phyloP scores from a whole-genome alignment of 2,888 invertebrate genomes.

The Plebejus melissa region DNA sequence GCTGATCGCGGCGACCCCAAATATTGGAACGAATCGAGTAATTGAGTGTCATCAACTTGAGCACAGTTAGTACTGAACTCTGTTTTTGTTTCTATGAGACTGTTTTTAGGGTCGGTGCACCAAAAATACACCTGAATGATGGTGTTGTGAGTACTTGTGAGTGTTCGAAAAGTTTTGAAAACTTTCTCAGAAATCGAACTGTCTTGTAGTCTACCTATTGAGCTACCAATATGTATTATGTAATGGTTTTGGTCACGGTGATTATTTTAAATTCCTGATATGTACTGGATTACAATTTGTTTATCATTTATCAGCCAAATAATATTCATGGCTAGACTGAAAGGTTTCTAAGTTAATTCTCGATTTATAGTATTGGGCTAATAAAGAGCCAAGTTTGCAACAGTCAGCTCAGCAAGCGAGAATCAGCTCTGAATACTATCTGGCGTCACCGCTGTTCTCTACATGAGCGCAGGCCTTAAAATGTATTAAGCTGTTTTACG shows the following conservation, averaged over 20 bases:
- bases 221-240: background rate
- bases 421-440: too few species aligned
- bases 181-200: background rate
- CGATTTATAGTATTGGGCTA: background rate
- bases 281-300: background rate
- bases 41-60: constrained; percentile 49
- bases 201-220: background rate
- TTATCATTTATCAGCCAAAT: background rate
- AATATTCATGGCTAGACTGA: background rate
- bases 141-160: background rate
- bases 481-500: background rate
- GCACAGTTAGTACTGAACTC: background rate
- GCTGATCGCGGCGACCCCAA: constrained; percentile 46
- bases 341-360: background rate
- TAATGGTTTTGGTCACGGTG: background rate
- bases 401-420: background rate
- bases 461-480: background rate
- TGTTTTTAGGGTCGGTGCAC: too few species aligned
- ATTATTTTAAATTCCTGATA: background rate
- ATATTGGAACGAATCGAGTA: constrained; percentile 55
- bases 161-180: background rate
- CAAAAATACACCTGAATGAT: background rate
- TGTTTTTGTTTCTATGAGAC: too few species aligned
- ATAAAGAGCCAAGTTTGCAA: background rate
- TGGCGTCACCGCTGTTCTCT: background rate